phyloP scores from a whole-genome alignment of 1,140 invertebrate genomes.

The Rhynchophorus ferrugineus region DNA sequence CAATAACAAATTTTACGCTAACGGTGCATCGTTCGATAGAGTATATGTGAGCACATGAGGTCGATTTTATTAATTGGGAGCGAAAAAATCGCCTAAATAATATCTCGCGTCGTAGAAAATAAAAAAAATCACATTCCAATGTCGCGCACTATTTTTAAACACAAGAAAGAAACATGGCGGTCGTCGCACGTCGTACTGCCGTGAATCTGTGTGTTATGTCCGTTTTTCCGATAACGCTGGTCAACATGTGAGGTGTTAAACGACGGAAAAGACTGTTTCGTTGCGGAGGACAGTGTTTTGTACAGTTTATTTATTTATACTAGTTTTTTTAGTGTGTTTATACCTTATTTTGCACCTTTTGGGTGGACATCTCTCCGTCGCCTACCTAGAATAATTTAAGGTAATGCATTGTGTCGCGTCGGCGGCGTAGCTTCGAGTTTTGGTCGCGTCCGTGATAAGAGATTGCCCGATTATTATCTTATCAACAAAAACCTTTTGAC shows the following conservation, averaged over 20 bases:
- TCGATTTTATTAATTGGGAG: not conserved
- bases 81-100: not conserved
- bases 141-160: slow-evolving; percentile 34
- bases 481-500: slow-evolving; percentile 11
- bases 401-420: too few species aligned
- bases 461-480: not conserved
- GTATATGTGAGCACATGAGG: too few species aligned
- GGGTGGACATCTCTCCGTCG: slow-evolving; percentile 13
- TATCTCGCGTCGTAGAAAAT: slow-evolving; percentile 1
- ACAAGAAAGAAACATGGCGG: slow-evolving; percentile 31
- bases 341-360: slow-evolving; percentile 5
- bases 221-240: slow-evolving; percentile 11
- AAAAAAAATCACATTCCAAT: slow-evolving; percentile 16
- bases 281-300: slow-evolving; percentile 11
- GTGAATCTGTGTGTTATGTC: slow-evolving; percentile 15
- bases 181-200: slow-evolving; percentile 8
- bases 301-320: slow-evolving; percentile 17
- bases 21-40: too few species aligned
- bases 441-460: not conserved
- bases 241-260: slow-evolving; percentile 19
- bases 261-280: slow-evolving; percentile 13
- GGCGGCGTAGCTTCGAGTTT: not conserved
- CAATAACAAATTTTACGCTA: too few species aligned
- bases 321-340: slow-evolving; percentile 19
- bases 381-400: slow-evolving; percentile 11